Evolutionary conservation across 1,140 invertebrate genomes (phyloP).

Genomic region (Zaprionus taronus): DNA sequence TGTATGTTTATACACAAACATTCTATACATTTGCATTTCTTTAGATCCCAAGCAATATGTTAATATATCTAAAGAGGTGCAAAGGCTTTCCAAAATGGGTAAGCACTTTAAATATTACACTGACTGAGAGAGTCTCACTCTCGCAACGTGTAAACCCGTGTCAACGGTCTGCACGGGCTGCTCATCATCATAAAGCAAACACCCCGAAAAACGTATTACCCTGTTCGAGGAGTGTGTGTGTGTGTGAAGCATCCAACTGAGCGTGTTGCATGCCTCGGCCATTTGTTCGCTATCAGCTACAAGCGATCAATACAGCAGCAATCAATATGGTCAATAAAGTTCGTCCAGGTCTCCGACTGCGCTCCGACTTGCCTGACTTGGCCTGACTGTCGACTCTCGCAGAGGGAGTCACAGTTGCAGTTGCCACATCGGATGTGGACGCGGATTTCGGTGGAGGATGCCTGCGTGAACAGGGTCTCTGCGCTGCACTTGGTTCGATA

Average conservation of each 20-base stretch:
- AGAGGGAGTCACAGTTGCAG: slow-evolving; percentile 25
- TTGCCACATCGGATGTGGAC: slow-evolving; percentile 3
- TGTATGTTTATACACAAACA: no score
- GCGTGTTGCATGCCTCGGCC: slow-evolving; percentile 39
- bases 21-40: no score
- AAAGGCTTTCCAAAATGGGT: no score
- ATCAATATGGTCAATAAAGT: slow-evolving; percentile 83
- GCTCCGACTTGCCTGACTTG: neutral
- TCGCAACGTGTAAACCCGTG: neutral
- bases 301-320: slow-evolving; percentile 82
- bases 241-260: slow-evolving; percentile 60
- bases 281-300: slow-evolving; percentile 67
- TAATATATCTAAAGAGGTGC: no score
- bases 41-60: no score
- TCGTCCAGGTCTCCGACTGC: slow-evolving; percentile 30
- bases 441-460: slow-evolving; percentile 18
- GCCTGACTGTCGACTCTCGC: slow-evolving; percentile 2
- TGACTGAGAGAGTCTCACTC: no score
- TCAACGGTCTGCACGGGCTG: neutral
- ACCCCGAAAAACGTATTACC: slow-evolving; percentile 26
- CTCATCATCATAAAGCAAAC: slow-evolving; percentile 56
- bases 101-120: no score
- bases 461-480: slow-evolving; percentile 25
- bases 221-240: slow-evolving; percentile 1
- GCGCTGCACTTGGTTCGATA: slow-evolving; percentile 46